Conservation (phyloP, 2,113 vertebrate species). For the Egretta garzetta region DNA sequence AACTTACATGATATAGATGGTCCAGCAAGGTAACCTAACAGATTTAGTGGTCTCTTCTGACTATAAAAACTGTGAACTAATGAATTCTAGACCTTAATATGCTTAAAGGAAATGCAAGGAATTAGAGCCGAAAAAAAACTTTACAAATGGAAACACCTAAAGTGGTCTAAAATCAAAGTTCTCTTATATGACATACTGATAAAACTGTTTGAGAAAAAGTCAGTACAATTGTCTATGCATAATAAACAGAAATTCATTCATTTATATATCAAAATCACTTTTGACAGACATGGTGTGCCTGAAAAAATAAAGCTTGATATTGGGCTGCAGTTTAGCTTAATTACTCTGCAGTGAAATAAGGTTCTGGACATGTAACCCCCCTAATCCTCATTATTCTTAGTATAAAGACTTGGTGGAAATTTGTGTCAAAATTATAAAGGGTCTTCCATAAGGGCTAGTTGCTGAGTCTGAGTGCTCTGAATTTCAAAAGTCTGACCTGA, state of each 20-base stretch:
- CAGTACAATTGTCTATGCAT: not conserved
- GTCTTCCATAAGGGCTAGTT: not conserved
- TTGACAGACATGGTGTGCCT: not conserved
- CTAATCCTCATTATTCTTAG: not conserved
- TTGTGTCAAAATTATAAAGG: not conserved
- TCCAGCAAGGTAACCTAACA: not conserved
- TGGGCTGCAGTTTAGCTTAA: not conserved
- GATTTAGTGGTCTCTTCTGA: not conserved
- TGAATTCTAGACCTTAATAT: not conserved
- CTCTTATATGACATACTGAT: not conserved
- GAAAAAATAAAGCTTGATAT: not conserved
- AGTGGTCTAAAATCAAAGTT: not conserved
- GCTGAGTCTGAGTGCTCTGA: not conserved
- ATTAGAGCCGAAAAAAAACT: not conserved
- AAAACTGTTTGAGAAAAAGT: not conserved
- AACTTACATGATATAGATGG: accelerated
- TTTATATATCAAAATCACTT: not conserved
- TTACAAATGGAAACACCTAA: not conserved
- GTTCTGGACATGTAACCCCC: not conserved
- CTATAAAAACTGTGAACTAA: not conserved
- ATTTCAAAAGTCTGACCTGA: not conserved
- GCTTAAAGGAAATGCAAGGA: not conserved
- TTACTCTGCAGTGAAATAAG: not conserved
- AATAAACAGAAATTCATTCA: not conserved
- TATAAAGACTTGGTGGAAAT: not conserved